Evolutionary conservation across 1,140 invertebrate genomes (phyloP).

Genomic region (Dufourea novaeangliae): DNA sequence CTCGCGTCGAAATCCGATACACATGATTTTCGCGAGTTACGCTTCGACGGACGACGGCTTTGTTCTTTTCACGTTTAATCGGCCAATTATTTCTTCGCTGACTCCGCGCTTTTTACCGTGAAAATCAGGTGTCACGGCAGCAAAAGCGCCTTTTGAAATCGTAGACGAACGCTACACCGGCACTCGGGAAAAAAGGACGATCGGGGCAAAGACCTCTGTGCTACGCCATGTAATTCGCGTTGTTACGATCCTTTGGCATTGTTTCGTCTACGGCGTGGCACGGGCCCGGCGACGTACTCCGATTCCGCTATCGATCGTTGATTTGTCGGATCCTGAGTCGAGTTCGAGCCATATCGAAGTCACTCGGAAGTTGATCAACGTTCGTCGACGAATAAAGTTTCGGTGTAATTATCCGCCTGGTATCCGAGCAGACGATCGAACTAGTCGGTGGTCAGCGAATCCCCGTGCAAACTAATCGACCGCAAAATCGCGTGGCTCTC

Average conservation of each 20-base stretch:
- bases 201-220: no score
- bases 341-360: not conserved
- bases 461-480: slow-evolving; percentile 14
- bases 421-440: not conserved
- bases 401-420: slow-evolving; percentile 9
- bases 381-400: slow-evolving; percentile 15
- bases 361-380: slow-evolving; percentile 7
- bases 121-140: not conserved
- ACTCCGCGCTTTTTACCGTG: not conserved
- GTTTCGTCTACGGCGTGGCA: no score
- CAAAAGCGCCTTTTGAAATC: not conserved
- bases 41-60: not conserved
- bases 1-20: slow-evolving; percentile 4
- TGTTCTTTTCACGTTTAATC: not conserved
- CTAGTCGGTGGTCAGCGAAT: not conserved
- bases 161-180: not conserved
- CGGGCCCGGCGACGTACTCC: not conserved
- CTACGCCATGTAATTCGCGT: no score
- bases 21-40: not conserved
- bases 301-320: not conserved
- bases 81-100: not conserved
- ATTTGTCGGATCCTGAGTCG: not conserved
- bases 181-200: no score
- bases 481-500: slow-evolving; percentile 6
- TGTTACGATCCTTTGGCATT: no score